Evolutionary conservation across 2,888 invertebrate species (phyloP), one percentile per base, ranked within the genome.

Genomic region (Melinaea menophilus): DNA sequence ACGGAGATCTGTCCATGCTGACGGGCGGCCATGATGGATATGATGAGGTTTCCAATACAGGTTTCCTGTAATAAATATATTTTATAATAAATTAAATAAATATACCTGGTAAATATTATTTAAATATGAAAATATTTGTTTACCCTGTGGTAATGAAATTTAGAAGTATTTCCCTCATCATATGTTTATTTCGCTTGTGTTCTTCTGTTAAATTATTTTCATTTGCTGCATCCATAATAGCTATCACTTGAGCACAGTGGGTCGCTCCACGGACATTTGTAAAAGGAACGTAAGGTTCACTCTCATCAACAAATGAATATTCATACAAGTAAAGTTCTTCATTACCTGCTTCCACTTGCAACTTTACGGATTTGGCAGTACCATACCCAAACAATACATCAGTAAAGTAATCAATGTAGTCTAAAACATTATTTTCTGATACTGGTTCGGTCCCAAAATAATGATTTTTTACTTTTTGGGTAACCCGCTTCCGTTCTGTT

Each of bases 361-460:
- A 51, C 12, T 75, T 74, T 0, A 74, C 67, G 22, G 22, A 22
- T 22, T 22, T 22, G 22, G 22, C 22, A 22, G 22, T 22, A 22
- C 22, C 22, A 22, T 75, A 75, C 0, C 67, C 63, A 58, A 82
- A 79, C 0, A 73, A 22, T 0, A 74, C 55, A 90, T 93, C 89
- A 2, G 79, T 68, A 56, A 77, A 79, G 51, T 72, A 84, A 63
- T 83, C 72, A 0, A 82, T 68, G 48, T 72, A 84, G 4, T 59
- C 58, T 12, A 78, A 63, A 57, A 82, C 64, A 33, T 69, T 75
- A 0, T 75, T 69, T 3, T 73, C 68, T 2, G 51, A 68, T 0
- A 83, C 64, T 0, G 70, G 59, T 33, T 78, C 22, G 22, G 22
- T 22, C 22, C 22, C 22, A 22, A 22, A 22, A 22, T 22, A 22